Base-by-base conservation (phyloP, 2,113 vertebrate genomes). In the Pelusios castaneus region DNA sequence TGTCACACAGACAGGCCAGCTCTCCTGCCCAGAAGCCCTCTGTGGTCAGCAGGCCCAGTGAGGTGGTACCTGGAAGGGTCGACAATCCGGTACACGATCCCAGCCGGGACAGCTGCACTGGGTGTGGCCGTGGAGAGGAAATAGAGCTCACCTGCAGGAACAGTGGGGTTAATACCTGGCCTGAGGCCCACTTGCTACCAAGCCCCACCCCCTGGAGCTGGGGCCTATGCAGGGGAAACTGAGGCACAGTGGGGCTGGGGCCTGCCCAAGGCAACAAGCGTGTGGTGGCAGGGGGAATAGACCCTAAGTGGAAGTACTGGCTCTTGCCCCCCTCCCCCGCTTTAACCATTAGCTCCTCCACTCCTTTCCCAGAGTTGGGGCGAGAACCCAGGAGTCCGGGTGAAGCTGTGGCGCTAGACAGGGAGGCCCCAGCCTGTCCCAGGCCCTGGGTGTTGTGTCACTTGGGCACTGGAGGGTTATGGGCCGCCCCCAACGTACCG, bases 1-100 rank as follows among this genome's bases (percentile, higher is more conserved):
- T 19, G 29, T 14, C 45, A 31, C 22, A 29, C 7, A 78, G 41
- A 14, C 5, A 4, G n/a, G 24, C 4, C n/a, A 25, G 13, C n/a
- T 43, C 38, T 11, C 25, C 16, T 38, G 73, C 73, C 38, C n/a
- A 43, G 4, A 13, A 38, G 19, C 7, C 43, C 6, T 38, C 21
- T 34, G 38, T 6, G 41, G 41, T 27, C 75, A 7, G 41, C 11
- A 14, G 76, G 11, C 22, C 55, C 34, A n/a, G 43, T 43, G 78
- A 29, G 31, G 27, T 4, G 79, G 84, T 97, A 98, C 98, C 98
- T 98, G 84, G 98, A 98, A 29, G 98, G 98, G 82, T 99, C 98
- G 55, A 98, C 96, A 90, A 99, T 97, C 90, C 98, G 98, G 88
- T 98, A 99, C 82, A 99, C 63, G 52, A 98, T 47, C 81, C 98